These are phyloP conservation scores for Hyaena hyaena DNA, from an alignment of 2,113 vertebrate species.

Conservation along the genomic window DNA sequence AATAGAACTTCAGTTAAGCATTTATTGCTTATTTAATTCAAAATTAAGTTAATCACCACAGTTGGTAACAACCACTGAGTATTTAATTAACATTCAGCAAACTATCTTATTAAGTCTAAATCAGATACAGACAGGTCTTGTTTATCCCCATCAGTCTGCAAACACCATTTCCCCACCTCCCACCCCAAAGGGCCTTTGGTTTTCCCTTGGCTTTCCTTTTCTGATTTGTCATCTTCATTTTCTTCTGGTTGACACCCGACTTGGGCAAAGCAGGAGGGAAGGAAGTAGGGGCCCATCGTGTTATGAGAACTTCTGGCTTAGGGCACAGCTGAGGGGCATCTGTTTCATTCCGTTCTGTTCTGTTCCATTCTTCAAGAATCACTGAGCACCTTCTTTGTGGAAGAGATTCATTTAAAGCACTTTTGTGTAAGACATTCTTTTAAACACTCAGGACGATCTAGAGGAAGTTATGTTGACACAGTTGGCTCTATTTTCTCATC, in stretches of 20 bases:
- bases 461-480: slow-evolving; percentile 12
- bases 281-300: background rate
- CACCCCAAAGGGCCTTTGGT: background rate
- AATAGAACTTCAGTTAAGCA: slow-evolving; percentile 87
- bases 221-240: background rate
- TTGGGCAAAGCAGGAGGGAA: background rate
- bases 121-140: slow-evolving; percentile 80
- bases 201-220: background rate
- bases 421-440: background rate
- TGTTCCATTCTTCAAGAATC: background rate
- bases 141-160: slow-evolving; percentile 77
- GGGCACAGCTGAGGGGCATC: background rate
- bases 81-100: slow-evolving; percentile 88
- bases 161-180: background rate
- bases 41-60: slow-evolving; percentile 87
- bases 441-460: background rate
- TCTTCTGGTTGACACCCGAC: background rate
- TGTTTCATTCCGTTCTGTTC: background rate
- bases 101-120: slow-evolving; percentile 84
- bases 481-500: slow-evolving; percentile 1
- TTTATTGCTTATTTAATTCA: slow-evolving; percentile 89
- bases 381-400: background rate
- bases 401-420: background rate
- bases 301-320: background rate
- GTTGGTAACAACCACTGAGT: slow-evolving; percentile 85